A percentile compares a stretch with the other conserved stretches of the same genome.
These are phyloP conservation scores for Adelosebastes latens DNA, from an alignment of 2,797 vertebrate species.

Conservation along the genomic window DNA sequence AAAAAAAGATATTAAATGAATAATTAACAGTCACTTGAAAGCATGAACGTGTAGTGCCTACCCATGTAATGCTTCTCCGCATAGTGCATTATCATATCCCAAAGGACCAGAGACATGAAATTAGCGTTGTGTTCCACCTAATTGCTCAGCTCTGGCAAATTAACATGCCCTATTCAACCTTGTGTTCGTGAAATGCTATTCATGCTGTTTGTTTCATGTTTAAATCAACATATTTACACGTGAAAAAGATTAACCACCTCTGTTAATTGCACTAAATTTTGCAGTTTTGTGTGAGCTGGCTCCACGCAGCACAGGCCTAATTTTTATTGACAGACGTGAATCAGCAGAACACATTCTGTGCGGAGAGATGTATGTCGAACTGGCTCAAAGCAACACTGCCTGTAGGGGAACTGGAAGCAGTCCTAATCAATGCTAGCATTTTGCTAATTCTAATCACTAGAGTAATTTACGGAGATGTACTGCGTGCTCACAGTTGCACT, in stretches of 20 bases:
- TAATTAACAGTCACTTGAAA: constrained; percentile 79
- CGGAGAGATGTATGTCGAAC: background rate
- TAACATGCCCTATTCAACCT: constrained; percentile 77
- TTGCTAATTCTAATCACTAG: constrained; percentile 48
- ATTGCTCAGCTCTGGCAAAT: constrained; percentile 81
- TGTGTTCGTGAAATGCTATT: constrained; percentile 68
- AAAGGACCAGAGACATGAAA: constrained; percentile 72
- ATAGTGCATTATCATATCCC: constrained; percentile 75
- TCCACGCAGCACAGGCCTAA: background rate
- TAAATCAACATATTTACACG: constrained; percentile 78
- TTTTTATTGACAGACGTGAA: constrained; percentile 45
- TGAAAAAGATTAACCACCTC: constrained; percentile 74
- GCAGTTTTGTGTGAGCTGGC: constrained; percentile 15
- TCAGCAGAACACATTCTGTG: background rate
- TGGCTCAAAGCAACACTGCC: background rate
- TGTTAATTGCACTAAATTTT: constrained; percentile 68
- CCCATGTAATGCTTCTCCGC: constrained; percentile 49
- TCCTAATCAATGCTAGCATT: constrained; percentile 41
- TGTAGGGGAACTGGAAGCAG: constrained; percentile 20
- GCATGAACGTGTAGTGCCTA: constrained; percentile 47
- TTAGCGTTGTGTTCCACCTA: constrained; percentile 79
- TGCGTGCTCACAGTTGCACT: constrained; percentile 7
- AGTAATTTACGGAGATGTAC: constrained; percentile 41
- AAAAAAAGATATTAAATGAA: constrained; percentile 62
- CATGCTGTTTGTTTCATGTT: constrained; percentile 77